Evolutionary conservation across 92 coral and sea anemone species (phyloP), one percentile per base, ranked within the genome.

Genomic region (Chrysogorgia sp.): DNA sequence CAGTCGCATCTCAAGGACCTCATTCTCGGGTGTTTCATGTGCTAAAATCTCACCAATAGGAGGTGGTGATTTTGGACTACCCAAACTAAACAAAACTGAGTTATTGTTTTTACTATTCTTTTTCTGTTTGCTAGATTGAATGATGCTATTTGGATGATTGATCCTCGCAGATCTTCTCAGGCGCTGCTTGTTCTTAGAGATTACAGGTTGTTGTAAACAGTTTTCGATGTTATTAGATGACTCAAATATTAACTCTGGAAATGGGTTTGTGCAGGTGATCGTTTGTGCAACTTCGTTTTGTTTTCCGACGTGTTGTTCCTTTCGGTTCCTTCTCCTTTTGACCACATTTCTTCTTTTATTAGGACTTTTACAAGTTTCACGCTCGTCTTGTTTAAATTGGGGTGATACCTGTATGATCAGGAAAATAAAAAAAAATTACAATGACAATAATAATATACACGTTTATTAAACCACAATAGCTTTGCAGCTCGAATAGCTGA

Each of bases 21-120:
- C 31, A 68, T 79, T 52, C 10, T 86, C 88, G 0, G 93, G 93
- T 22, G 93, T 89, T 10, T 89, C 90, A 78, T 40, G 71, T 1
- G 76, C 93, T 19, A 89, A 76, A 14, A 89, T 76, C 58, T 65
- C 75, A 24, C 66, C 62, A 19, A 59, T 7, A 8, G 58, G 26
- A 17, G 71, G 43, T n/a, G 82, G 78, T 15, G 86, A 61, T 41
- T 37, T 37, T 32, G 63, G 59, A 19, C 52, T 67, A 33, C 53
- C 37, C 26, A 72, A 61, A 34, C 72, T 52, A 26, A 86, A 80
- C 81, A 89, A 76, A 43, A 89, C 86, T 49, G 68, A 74, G 7
- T 60, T 74, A 20, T 63, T 53, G 57, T 66, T 63, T 29, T 47
- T 19, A 10, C 22, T 67, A 20, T 22, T 25, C 3, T 41, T 65